Conservation (phyloP, 2,113 vertebrate genomes). For the Pomatorhinus ruficollis region DNA sequence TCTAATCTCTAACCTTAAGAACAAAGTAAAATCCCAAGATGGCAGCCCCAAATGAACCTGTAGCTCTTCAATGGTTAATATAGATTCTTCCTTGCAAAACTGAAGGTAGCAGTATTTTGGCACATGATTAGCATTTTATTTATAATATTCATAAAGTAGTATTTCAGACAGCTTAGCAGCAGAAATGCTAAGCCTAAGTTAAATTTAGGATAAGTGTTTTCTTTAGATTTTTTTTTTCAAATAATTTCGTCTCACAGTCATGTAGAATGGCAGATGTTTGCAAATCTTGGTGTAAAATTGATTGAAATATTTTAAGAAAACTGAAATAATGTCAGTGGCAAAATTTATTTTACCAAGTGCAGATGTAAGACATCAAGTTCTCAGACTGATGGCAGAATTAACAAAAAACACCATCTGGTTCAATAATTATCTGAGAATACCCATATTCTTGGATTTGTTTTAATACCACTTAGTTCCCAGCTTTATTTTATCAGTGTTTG, state of each 20-base stretch:
- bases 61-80: background rate
- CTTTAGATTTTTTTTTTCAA: conserved; percentile 69
- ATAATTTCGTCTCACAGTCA: conserved; percentile 69
- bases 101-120: background rate
- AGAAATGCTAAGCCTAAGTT: conserved; percentile 48
- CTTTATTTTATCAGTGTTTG: conserved; percentile 81
- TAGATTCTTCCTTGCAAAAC: background rate
- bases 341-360: conserved; percentile 86
- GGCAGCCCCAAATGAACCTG: background rate
- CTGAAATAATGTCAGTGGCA: conserved; percentile 83
- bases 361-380: conserved; percentile 88
- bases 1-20: background rate
- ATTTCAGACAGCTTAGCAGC: conserved; percentile 43
- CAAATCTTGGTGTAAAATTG: conserved; percentile 81
- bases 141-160: conserved; percentile 12
- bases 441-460: conserved; percentile 81
- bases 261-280: conserved; percentile 81
- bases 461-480: conserved; percentile 78
- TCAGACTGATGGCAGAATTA: conserved; percentile 87
- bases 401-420: conserved; percentile 88
- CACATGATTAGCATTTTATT: conserved; percentile 16
- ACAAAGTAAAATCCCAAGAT: background rate
- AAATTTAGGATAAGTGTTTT: conserved; percentile 62
- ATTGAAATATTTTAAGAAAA: conserved; percentile 87
- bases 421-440: conserved; percentile 85